Base-by-base conservation (phyloP, 2,888 invertebrate species). In the Heliothis peltigera region DNA sequence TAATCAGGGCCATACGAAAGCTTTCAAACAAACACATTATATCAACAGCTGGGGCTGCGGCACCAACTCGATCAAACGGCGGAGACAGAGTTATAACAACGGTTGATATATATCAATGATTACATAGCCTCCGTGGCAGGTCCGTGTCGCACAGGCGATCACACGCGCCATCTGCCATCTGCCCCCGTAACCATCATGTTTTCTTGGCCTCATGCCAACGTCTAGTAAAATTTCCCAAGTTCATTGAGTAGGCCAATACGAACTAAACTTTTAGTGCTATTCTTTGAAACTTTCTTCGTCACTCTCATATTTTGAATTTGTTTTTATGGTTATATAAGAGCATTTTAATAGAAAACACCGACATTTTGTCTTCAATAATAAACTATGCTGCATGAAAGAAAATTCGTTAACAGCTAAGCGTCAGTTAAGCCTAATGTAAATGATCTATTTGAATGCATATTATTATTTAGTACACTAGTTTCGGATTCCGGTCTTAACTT, bases 201-300 rank as follows among this genome's bases (percentile, higher is more conserved):
- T 75, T 82, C 80, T 87, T 91, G 90, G 89, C 84, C 57, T 71
- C 32, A 53, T 87, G 90, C 90, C 90, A 90, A 82, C 71, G 69
- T 79, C 84, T 84, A 87, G 84, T 83, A 83, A 85, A 84, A 86
- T 82, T 82, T 82, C 81, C 84, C 88, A 88, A 89, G 89, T 90
- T 89, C 90, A 91, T 88, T 88, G 86, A 89, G 84, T 84, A 85
- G 82, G 79, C 83, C 85, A 82, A 83, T 82, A 78, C 71, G 64
- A 80, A 82, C 80, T 84, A 81, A 74, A 80, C 80, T 83, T 87
- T 86, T 82, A 84, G 73, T 86, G 77, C 71, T 77, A 80, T 85
- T 84, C 80, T 83, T 82, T 49, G 74, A 81, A 85, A 84, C 79
- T 85, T 84, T 81, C 67, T 75, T 63, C 21, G 5, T 54, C 65